Base-by-base conservation (phyloP, 1,140 invertebrate species). In the Chironomus tepperi region DNA sequence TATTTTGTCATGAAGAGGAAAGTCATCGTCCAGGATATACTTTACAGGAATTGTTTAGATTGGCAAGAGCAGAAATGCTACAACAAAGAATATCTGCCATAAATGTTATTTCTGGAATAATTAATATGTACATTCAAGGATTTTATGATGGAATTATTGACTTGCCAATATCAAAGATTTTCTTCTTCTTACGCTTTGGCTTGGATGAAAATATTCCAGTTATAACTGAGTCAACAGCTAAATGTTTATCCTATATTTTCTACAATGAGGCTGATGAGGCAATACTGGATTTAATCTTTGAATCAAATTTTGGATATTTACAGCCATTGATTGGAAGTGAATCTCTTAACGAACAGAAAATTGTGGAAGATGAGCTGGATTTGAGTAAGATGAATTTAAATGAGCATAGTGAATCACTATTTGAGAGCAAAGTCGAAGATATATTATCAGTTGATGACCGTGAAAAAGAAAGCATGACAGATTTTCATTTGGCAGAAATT, bases 1-100 rank as follows among this genome's bases (percentile, higher is more conserved):
- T 98, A 7, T 94, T 95, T 84, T 92, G 97, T 83, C 95, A 98
- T 82, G 95, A 94, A 1, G 91, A 95, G 78, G 95, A 98, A 83
- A 91, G 93, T 21, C 90, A 94, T 77, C 87, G 94, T 78, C 90
- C 95, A 16, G 95, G 95, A 0, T 98, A 97, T 80, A 90, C 92
- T 1, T 79, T 98, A 2, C 90, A 91, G 77, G 95, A 98, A 84
- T 82, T 98, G 0, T 88, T 96, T 78, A 89, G 92, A 77, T 81
- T 97, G 3, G 84, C 78, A 47, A 78, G 81, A 79, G 86, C 89
- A 84, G 83, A 91, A 85, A 79, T 89, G 80, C 77, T 86, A 42
- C 93, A 95, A 78, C 95, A 98, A 81, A 88, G 92, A 77, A 87
- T 89, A 2, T 84, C 92, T 64, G 92, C 93, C 15, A 81, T 97